These are phyloP conservation scores for Cecropterus lyciades DNA, from an alignment of 1,140 invertebrate species.

Conservation along the genomic window DNA sequence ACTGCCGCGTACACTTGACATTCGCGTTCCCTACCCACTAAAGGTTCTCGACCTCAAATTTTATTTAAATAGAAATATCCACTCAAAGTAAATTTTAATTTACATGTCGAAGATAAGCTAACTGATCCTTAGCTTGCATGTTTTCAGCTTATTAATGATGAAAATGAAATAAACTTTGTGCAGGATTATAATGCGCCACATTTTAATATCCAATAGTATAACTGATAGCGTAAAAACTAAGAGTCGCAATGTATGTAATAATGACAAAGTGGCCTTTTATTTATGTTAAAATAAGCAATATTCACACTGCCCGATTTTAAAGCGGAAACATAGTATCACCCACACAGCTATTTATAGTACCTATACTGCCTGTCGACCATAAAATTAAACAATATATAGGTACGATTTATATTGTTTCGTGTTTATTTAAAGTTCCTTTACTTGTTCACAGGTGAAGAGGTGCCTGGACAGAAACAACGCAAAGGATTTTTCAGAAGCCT, in stretches of 20 bases:
- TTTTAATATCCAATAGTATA: too few relatives aligned
- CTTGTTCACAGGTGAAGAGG: constrained; percentile 87
- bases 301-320: not conserved
- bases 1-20: constrained; percentile 64
- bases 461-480: constrained; percentile 88
- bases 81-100: not conserved
- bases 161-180: too few relatives aligned
- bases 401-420: too few relatives aligned
- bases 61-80: not conserved
- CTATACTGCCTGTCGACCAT: too few relatives aligned
- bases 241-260: too few relatives aligned
- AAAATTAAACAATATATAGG: too few relatives aligned
- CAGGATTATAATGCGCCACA: too few relatives aligned
- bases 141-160: too few relatives aligned
- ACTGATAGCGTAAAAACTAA: too few relatives aligned
- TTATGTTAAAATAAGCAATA: not conserved
- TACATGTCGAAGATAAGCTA: not conserved
- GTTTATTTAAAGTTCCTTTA: constrained; percentile 18
- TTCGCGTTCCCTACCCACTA: constrained; percentile 54
- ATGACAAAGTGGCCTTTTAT: too few relatives aligned
- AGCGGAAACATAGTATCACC: too few relatives aligned
- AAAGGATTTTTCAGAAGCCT: constrained; percentile 93
- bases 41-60: constrained; percentile 49
- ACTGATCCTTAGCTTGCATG: not conserved
- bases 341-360: too few relatives aligned